These are phyloP conservation scores for Promerops cafer DNA, from an alignment of 2,113 vertebrate genomes.

Conservation along the genomic window DNA sequence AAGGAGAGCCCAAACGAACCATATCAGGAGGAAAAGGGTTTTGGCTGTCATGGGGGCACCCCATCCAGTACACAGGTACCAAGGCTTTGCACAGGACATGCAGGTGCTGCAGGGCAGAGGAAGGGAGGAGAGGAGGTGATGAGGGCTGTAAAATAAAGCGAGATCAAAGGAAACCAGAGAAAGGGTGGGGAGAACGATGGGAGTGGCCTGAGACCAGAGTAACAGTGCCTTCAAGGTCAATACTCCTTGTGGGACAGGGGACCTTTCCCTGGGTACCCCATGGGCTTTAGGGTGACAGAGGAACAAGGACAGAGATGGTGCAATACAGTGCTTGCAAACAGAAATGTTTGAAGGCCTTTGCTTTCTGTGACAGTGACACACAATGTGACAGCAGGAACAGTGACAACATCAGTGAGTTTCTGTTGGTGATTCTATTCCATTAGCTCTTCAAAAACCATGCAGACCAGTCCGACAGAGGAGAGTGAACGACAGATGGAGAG, in stretches of 20 bases:
- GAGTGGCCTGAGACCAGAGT: neutral
- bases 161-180: neutral
- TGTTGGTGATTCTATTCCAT: neutral
- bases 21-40: rapidly evolving
- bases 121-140: neutral
- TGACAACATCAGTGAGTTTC: neutral
- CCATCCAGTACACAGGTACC: neutral
- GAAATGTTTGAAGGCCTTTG: neutral
- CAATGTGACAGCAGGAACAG: neutral
- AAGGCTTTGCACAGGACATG: neutral
- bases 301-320: neutral
- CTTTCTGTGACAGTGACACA: neutral
- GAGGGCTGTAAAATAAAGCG: neutral
- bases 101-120: neutral
- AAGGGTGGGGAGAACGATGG: neutral
- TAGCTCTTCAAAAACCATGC: neutral
- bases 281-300: neutral
- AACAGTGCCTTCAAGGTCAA: neutral
- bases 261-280: neutral
- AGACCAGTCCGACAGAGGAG: neutral
- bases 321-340: neutral
- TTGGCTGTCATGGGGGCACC: neutral
- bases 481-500: neutral
- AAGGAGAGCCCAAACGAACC: neutral
- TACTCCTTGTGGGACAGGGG: neutral